These are phyloP conservation scores for Eidolon dupreanum DNA, from an alignment of 2,797 vertebrate genomes.

Conservation along the genomic window DNA sequence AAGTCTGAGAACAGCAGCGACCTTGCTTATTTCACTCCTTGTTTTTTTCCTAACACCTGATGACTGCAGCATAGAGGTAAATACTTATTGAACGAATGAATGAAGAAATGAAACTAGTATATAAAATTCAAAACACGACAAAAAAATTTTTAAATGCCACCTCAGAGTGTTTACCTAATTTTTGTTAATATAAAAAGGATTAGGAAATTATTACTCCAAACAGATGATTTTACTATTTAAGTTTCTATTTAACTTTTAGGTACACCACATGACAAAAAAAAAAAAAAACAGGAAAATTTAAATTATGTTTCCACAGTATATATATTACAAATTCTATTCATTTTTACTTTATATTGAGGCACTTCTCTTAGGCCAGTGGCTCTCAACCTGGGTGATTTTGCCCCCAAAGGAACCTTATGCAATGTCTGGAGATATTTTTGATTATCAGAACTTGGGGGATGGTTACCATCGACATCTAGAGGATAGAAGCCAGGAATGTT, in stretches of 20 bases:
- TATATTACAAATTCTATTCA: neutral
- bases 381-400: neutral
- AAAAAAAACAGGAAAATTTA: neutral
- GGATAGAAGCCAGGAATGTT: neutral
- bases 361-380: neutral
- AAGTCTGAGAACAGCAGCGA: neutral
- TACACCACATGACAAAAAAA: neutral
- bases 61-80: neutral
- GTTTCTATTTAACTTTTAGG: neutral
- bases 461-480: neutral
- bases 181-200: neutral
- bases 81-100: neutral
- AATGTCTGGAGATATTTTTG: conserved; percentile 4
- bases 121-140: neutral
- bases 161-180: neutral
- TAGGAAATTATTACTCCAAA: neutral
- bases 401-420: neutral
- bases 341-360: neutral
- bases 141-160: neutral
- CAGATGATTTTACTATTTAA: conserved; percentile 19
- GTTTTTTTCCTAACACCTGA: neutral
- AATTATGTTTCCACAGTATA: neutral
- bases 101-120: neutral
- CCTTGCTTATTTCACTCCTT: neutral
- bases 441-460: neutral